These are phyloP conservation scores for Scalopus aquaticus DNA, from an alignment of 2,113 vertebrate genomes.

Conservation along the genomic window DNA sequence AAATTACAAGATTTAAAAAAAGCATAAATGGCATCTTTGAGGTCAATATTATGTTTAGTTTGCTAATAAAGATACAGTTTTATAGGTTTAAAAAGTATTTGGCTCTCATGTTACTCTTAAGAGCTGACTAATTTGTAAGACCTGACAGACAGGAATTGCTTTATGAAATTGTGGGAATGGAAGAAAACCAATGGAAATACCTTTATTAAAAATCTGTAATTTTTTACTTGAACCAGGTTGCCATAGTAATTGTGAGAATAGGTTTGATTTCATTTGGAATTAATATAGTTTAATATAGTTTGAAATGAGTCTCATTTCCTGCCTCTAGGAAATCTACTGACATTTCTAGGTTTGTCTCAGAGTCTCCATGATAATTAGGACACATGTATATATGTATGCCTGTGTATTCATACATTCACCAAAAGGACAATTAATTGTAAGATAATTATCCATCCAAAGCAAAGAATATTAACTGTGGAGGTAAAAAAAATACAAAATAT, in stretches of 20 bases:
- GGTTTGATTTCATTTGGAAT: conserved; percentile 84
- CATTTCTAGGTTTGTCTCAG: conserved; percentile 70
- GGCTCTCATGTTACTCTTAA: conserved; percentile 74
- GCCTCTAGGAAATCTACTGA: conserved; percentile 74
- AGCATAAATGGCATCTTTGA: conserved; percentile 52
- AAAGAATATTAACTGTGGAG: neutral
- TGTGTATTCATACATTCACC: neutral
- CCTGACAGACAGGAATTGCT: conserved; percentile 81
- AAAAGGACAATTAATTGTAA: conserved; percentile 47
- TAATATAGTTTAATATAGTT: conserved; percentile 83
- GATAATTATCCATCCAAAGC: neutral
- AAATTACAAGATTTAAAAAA: conserved; percentile 2
- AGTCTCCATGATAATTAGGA: conserved; percentile 9
- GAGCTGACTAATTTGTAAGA: conserved; percentile 78
- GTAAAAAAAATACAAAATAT: conserved; percentile 50
- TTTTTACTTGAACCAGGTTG: conserved; percentile 79
- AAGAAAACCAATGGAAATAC: conserved; percentile 79
- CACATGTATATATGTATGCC: neutral
- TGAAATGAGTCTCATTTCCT: conserved; percentile 81
- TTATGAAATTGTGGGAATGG: conserved; percentile 78
- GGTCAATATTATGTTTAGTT: conserved; percentile 52
- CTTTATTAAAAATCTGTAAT: conserved; percentile 81
- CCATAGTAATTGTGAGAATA: conserved; percentile 81
- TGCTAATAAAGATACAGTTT: conserved; percentile 71
- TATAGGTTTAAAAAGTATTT: conserved; percentile 76